Evolutionary conservation across 2,113 vertebrate species (phyloP), one percentile per base, ranked within the genome.

Genomic region (Eupsittula cactorum): DNA sequence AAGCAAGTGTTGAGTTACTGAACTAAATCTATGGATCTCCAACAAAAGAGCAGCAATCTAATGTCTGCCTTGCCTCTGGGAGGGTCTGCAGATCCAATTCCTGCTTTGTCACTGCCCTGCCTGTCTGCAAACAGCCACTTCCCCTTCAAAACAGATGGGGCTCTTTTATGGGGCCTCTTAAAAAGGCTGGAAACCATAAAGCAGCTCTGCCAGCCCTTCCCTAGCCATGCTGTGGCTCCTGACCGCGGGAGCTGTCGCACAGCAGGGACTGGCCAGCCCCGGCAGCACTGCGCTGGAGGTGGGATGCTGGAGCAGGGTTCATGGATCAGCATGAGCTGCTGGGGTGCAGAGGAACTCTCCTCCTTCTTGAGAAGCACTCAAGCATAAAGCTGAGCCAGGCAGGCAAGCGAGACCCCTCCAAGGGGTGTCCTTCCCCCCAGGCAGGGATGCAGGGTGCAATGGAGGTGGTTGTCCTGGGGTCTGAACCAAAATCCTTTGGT

Each of bases 231-330:
- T 23, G 14, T 33, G 19, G 59, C 82, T 89, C 59, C 83, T 10
- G 50, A 62, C 42, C 0, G 3, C 2, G 0, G 7, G 27, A 76
- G 64, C 59, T 2, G 2, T 13, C 42, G 11, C 7, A 3, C n/a
- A 9, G 23, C 7, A 2, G 50, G 28, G 55, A 29, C 73, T 67
- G 62, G 76, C 35, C 41, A 71, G 83, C 59, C 44, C 64, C 1
- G 0, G 57, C 44, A 5, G n/a, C 8, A 15, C 53, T 1, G 4
- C 0, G 2, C 67, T n/a, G 82, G 24, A 69, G 78, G 46, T 31
- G 27, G 2, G 6, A 9, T 7, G 59, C 55, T 23, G 8, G 1
- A 33, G 31, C 35, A 39, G 42, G 74, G 60, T 35, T 82, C 7
- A 0, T 5, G 63, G 47, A 25, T 37, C 82, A 46, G 74, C 60